Percentiles rank a stretch among this genome's conserved stretches.
Conservation (phyloP, 2,888 invertebrate species). For the Microplitis deprimator region DNA sequence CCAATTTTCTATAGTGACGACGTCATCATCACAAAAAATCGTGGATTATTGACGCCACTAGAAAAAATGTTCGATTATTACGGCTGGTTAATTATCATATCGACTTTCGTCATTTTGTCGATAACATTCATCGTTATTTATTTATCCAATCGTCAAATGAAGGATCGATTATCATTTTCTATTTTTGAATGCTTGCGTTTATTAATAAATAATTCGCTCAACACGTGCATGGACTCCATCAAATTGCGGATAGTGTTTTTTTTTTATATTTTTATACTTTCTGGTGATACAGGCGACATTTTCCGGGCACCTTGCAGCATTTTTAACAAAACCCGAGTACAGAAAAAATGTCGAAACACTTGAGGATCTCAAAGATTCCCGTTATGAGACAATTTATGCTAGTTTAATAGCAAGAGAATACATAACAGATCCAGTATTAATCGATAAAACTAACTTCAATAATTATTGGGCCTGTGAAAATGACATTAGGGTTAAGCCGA, state of each 20-base stretch:
- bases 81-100: neutral
- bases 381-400: neutral
- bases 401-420: neutral
- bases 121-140: neutral
- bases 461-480: neutral
- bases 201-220: neutral
- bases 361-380: neutral
- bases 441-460: neutral
- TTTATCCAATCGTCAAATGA: neutral
- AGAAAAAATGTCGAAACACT: neutral
- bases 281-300: neutral
- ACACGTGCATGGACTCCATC: neutral
- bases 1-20: neutral
- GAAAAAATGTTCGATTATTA: neutral
- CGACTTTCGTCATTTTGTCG: neutral
- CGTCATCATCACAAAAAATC: neutral
- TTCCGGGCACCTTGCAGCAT: neutral
- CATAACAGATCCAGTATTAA: neutral
- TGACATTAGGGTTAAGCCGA: neutral
- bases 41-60: neutral
- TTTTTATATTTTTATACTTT: neutral
- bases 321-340: neutral
- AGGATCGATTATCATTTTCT: neutral
- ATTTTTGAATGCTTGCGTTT: neutral
- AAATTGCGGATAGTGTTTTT: slow-evolving; percentile 4